A percentile compares a stretch with the other conserved stretches of the same genome.
These are phyloP conservation scores for Drosophila elegans DNA, from an alignment of 1,140 invertebrate genomes.

Conservation along the genomic window DNA sequence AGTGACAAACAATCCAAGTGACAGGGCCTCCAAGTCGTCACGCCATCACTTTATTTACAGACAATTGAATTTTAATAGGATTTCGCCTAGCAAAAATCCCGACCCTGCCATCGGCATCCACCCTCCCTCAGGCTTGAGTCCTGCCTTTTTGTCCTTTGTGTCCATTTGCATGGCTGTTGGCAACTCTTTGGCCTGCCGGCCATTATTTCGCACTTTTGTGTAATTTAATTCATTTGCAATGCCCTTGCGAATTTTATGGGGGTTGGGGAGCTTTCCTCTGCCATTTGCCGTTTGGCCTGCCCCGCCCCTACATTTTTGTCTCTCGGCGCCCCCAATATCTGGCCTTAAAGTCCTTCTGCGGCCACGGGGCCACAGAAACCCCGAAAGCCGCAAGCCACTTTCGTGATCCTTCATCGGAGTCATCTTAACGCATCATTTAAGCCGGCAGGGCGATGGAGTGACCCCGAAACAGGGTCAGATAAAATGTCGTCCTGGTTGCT, in stretches of 20 bases:
- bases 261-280: slow-evolving; percentile 20
- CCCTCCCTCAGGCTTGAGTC: not conserved
- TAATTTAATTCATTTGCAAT: slow-evolving; percentile 60
- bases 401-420: slow-evolving; percentile 49
- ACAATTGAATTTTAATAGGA: slow-evolving; percentile 82
- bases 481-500: slow-evolving; percentile 39
- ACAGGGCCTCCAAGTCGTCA: slow-evolving; percentile 31
- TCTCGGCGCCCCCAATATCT: slow-evolving; percentile 15
- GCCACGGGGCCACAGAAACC: slow-evolving; percentile 14
- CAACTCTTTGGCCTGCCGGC: slow-evolving; percentile 43
- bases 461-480: slow-evolving; percentile 30
- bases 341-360: slow-evolving; percentile 45
- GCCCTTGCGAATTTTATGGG: slow-evolving; percentile 46
- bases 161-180: slow-evolving; percentile 49
- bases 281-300: slow-evolving; percentile 21
- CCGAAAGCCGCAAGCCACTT: slow-evolving; percentile 63
- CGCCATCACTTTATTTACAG: slow-evolving; percentile 70
- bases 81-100: slow-evolving; percentile 43
- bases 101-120: not conserved
- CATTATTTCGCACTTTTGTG: slow-evolving; percentile 51
- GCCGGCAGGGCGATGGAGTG: slow-evolving; percentile 32
- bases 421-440: slow-evolving; percentile 80
- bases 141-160: slow-evolving; percentile 4
- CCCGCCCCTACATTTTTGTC: not conserved
- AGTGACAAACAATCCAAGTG: slow-evolving; percentile 73